Evolutionary conservation across 2,797 vertebrate genomes (phyloP), one percentile per base, ranked within the genome.

Genomic region (Nasua narica): DNA sequence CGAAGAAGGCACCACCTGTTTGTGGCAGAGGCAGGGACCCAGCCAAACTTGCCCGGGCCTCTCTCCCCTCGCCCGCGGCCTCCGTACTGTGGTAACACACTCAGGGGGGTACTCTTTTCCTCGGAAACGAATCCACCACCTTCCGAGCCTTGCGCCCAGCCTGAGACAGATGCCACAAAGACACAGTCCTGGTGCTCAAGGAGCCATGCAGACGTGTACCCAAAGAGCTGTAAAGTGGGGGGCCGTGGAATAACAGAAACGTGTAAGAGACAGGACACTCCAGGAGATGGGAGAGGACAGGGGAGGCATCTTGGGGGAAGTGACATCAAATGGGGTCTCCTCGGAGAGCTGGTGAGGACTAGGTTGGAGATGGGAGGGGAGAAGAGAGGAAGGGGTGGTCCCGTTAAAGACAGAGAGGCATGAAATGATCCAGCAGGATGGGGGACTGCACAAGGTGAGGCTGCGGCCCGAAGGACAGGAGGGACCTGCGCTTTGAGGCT

Each of bases 371-470:
- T 21, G 46, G 21, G 46, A 46, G n/a, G 76, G 4, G 69, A 60
- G 72, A 62, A 54, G 67, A 82, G 54, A 76, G 85, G 81, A 94
- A 62, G 72, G 23, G 65, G 70, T 32, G 29, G 82, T 60, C n/a
- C 16, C 4, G 56, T 23, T 25, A 78, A 29, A 94, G 90, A 58
- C 40, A 65, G 40, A 87, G 72, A 91, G 69, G 70, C n/a, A 29
- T 0, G 60, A 94, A 87, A 67, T 0, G 60, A 65, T 0, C 62
- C n/a, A 60, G 67, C 15, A 12, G 40, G 56, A 74, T 6, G 35
- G 70, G 70, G 78, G 79, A 29, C 14, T 37, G 5, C 27, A 1
- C 5, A 18, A 46, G 76, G 27, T 29, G 43, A 85, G 84, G 79
- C 56, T 7, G 40, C 43, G 54, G 78, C 21, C 37, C 21, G 4